Percentiles rank a stretch among this genome's conserved stretches.
Evolutionary conservation across 2,113 vertebrate genomes (phyloP).

Genomic region (Onychorhynchus coronatus): DNA sequence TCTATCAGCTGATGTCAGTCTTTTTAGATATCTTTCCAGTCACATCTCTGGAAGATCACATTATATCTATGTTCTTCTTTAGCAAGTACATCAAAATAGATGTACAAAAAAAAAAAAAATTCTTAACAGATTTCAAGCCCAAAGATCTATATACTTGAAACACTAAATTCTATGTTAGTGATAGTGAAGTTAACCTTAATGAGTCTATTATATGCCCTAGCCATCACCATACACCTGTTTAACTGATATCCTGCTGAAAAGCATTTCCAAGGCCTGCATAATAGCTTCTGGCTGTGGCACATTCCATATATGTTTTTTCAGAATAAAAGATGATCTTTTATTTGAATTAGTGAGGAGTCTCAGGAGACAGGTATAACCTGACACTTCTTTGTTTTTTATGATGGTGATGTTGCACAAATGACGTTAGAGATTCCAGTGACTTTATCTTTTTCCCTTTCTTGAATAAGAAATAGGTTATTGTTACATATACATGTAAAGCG

Average conservation of each 20-base stretch:
- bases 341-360: background rate
- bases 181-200: background rate
- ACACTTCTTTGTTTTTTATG: background rate
- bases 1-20: background rate
- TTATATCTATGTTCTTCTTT: background rate
- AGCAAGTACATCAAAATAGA: background rate
- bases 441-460: background rate
- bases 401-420: background rate
- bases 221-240: background rate
- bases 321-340: background rate
- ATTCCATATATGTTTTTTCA: background rate
- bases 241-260: background rate
- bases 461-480: background rate
- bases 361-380: background rate
- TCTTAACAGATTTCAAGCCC: background rate
- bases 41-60: background rate
- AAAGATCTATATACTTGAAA: background rate
- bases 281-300: background rate
- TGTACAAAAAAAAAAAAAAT: background rate
- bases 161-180: background rate
- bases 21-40: background rate
- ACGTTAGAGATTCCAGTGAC: background rate
- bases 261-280: background rate
- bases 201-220: background rate
- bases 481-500: background rate